Percentiles rank a stretch among this genome's conserved stretches.
phyloP scores from a whole-genome alignment of 1,140 invertebrate genomes.

The Ceratina calcarata region DNA sequence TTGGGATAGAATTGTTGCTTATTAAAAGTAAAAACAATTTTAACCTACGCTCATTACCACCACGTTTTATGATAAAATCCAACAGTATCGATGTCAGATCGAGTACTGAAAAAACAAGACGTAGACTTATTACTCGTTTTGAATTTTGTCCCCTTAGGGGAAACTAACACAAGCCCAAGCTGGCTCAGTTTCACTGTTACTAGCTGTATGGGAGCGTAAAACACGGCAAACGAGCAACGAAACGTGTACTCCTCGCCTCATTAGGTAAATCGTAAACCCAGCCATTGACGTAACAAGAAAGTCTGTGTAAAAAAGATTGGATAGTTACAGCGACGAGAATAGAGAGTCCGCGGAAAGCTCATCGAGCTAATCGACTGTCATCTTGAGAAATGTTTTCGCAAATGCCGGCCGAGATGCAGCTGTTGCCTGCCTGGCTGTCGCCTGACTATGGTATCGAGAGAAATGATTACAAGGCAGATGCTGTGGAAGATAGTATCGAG shows the following conservation, averaged over 20 bases:
- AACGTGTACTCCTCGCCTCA: not conserved
- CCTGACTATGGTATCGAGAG: slow-evolving; percentile 24
- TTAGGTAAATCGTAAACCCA: no score
- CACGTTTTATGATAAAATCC: no score
- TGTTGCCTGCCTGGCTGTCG: slow-evolving; percentile 5
- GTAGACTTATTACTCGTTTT: no score
- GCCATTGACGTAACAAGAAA: not conserved
- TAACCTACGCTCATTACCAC: no score
- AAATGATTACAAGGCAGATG: slow-evolving; percentile 26
- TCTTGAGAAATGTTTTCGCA: slow-evolving; percentile 51
- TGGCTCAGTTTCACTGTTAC: no score
- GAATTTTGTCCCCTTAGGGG: no score
- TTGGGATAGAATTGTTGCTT: no score
- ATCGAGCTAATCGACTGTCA: slow-evolving; percentile 47
- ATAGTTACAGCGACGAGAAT: not conserved
- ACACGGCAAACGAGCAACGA: not conserved
- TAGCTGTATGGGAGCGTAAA: no score
- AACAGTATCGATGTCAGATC: no score
- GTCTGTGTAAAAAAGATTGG: not conserved
- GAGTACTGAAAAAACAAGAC: no score
- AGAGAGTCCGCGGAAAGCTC: slow-evolving; percentile 20
- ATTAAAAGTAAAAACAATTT: no score
- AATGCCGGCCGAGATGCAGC: slow-evolving; percentile 25
- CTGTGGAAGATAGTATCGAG: slow-evolving; percentile 35
- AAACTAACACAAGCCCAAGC: no score